Evolutionary conservation across 2,888 invertebrate species (phyloP), one percentile per base, ranked within the genome.

Genomic region (Augiades crinisus): DNA sequence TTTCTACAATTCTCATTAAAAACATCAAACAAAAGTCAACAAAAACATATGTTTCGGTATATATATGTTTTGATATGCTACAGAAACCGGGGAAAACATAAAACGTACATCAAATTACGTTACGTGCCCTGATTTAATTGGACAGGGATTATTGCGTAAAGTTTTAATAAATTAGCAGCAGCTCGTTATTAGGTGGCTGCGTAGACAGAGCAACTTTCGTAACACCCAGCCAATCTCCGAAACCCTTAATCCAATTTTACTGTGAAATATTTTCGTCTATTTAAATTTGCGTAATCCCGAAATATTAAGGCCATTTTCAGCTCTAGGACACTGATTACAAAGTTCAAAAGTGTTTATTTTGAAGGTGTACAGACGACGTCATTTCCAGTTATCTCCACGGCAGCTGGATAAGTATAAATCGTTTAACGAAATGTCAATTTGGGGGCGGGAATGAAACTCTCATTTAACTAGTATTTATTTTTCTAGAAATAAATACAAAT

Each of bases 351-450:
- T 44, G 22, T 44, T 44, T 44, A 44, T 45, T 45, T 45, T 34
- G 33, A 45, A 22, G 22, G n/a, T 34, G 13, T 22, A 17, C 44
- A 19, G 31, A 19, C 14, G 21, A n/a, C 30, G 45, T 21, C 45
- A 10, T 45, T 45, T 45, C 10, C 31, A 44, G 31, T 31, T 43
- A 43, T 43, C 31, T 31, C 19, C 6, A 8, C 7, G 27, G 10
- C 8, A 13, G 31, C 31, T 27, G 27, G 27, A 27, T 27, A 19
- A 30, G 4, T 10, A 14, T 44, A 47, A 52, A 55, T 47, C 52
- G 44, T 52, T 52, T 52, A 52, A 34, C 45, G 52, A 31, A 52
- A 55, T 55, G 52, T 36, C 40, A 55, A 47, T 45, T 55, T 55
- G 50, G 22, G 12, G 51, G 43, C 47, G 47, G 21, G 38, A 47